Percentiles rank a stretch among this genome's conserved stretches.
phyloP scores from a whole-genome alignment of 2,797 vertebrate genomes.

The Catostomus latipinnis region DNA sequence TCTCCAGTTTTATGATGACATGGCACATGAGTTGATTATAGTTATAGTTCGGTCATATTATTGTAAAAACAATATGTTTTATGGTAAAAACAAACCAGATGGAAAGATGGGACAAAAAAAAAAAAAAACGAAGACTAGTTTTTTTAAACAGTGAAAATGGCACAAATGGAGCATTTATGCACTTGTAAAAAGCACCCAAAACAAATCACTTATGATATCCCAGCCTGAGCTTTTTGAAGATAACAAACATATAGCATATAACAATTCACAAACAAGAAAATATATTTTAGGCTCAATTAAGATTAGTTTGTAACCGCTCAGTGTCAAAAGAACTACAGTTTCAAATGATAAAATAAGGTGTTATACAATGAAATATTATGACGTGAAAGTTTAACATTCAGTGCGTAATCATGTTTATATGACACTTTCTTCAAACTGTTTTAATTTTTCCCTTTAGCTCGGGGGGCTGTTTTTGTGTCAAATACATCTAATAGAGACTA shows the following conservation, averaged over 20 bases:
- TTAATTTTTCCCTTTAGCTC: too few relatives aligned
- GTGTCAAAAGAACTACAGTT: neutral
- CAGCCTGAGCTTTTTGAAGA: too few relatives aligned
- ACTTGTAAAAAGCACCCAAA: neutral
- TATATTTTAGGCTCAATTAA: neutral
- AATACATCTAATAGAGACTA: too few relatives aligned
- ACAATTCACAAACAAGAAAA: neutral
- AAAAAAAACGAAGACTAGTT: neutral
- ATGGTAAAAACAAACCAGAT: conserved; percentile 2
- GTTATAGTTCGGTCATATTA: too few relatives aligned
- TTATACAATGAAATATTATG: neutral
- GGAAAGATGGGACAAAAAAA: neutral
- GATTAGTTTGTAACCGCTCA: neutral
- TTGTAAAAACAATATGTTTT: neutral
- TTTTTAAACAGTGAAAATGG: neutral
- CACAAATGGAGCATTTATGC: neutral
- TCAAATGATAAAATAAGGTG: neutral
- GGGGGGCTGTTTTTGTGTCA: too few relatives aligned
- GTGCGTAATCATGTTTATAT: neutral
- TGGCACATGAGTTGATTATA: too few relatives aligned
- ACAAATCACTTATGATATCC: neutral
- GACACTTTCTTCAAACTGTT: neutral
- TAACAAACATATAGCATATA: too few relatives aligned
- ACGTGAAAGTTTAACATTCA: neutral
- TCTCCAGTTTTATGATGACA: too few relatives aligned